Percentiles rank a stretch among this genome's conserved stretches.
Evolutionary conservation across 2,888 invertebrate genomes (phyloP).

Genomic region (Spodoptera picta): DNA sequence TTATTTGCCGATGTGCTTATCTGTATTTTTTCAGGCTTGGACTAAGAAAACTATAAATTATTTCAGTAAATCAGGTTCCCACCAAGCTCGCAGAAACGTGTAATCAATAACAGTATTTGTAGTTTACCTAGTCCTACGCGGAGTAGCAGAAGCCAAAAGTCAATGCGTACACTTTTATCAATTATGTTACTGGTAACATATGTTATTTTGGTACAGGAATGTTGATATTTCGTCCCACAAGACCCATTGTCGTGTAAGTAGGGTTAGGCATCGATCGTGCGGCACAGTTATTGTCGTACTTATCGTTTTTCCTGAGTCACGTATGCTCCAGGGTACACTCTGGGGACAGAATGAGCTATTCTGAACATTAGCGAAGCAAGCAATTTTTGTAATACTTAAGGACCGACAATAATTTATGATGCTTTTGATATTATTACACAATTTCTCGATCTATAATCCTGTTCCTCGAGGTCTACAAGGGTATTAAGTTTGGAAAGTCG

Average conservation of each 20-base stretch:
- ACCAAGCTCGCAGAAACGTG: too few species aligned
- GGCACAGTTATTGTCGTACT: conserved; percentile 51
- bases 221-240: conserved; percentile 42
- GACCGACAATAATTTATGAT: conserved; percentile 56
- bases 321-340: conserved; percentile 56
- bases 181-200: conserved; percentile 30
- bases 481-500: conserved; percentile 47
- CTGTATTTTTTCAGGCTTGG: too few species aligned
- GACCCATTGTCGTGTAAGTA: conserved; percentile 50
- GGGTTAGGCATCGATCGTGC: conserved; percentile 49
- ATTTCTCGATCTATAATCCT: conserved; percentile 53
- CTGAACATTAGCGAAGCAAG: conserved; percentile 50
- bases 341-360: conserved; percentile 63
- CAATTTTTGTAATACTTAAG: conserved; percentile 62
- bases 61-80: too few species aligned
- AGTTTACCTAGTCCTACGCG: conserved; percentile 2
- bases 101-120: conserved; percentile 2
- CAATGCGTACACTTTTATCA: conserved; percentile 23
- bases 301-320: conserved; percentile 55
- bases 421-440: conserved; percentile 56
- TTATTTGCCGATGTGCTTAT: too few species aligned
- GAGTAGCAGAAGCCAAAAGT: conserved; percentile 15
- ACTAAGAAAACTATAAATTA: too few species aligned
- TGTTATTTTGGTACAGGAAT: conserved; percentile 37
- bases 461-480: conserved; percentile 49